These are phyloP conservation scores for Zaprionus capensis DNA, from an alignment of 1,140 invertebrate species.

Conservation along the genomic window DNA sequence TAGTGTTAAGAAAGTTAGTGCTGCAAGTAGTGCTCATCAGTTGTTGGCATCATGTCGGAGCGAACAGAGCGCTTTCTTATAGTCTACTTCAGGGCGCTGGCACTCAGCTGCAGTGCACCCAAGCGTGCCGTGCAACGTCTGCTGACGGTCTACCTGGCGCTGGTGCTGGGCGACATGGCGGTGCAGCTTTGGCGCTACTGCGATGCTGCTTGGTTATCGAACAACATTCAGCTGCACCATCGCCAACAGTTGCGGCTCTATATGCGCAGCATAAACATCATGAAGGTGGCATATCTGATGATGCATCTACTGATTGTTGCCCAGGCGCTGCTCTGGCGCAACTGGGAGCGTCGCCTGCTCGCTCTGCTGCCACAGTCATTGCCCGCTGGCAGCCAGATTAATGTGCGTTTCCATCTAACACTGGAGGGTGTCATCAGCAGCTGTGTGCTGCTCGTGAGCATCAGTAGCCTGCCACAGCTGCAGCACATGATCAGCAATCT, in stretches of 20 bases:
- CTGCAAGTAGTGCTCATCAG: constrained; percentile 3
- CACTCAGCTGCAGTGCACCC: constrained; percentile 45
- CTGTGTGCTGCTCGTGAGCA: not conserved
- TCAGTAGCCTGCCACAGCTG: not conserved
- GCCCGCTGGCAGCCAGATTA: not conserved
- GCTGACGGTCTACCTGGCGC: constrained; percentile 33
- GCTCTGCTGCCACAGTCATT: constrained; percentile 31
- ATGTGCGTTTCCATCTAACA: constrained; percentile 8
- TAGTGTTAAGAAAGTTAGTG: too few species aligned
- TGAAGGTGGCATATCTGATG: constrained; percentile 51
- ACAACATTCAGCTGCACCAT: not conserved
- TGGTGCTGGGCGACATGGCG: constrained; percentile 28
- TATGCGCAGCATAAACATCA: constrained; percentile 21
- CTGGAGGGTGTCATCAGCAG: constrained; percentile 29
- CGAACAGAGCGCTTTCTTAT: constrained; percentile 40
- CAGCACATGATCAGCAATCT: constrained; percentile 8
- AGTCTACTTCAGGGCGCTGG: constrained; percentile 53
- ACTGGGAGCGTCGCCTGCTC: constrained; percentile 29
- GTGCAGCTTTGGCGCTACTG: constrained; percentile 28
- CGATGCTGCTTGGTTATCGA: not conserved
- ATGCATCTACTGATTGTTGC: constrained; percentile 37
- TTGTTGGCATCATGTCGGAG: constrained; percentile 41
- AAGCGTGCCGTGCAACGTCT: constrained; percentile 20
- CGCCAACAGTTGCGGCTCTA: constrained; percentile 4
- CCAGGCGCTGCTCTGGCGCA: constrained; percentile 29